Evolutionary conservation across 1,140 invertebrate species (phyloP), one percentile per base, ranked within the genome.

Genomic region (Euura saliciscinereae): DNA sequence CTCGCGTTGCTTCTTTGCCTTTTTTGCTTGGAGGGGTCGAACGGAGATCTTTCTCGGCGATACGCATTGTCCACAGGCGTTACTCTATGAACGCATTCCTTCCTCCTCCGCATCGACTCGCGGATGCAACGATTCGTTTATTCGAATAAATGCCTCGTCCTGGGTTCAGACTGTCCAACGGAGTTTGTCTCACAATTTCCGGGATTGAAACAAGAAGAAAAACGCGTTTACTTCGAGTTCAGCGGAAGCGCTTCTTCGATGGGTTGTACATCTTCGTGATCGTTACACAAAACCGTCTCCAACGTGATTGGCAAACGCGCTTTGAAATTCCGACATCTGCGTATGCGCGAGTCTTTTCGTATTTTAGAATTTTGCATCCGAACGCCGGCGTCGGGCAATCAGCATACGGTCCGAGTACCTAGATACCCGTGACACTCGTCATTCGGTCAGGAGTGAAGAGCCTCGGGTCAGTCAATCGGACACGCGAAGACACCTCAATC

Each of bases 71-170:
- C 51, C 51, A 59, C 51, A 59, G 51, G 51, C 51, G 51, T 59
- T 59, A 59, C 51, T 59, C 51, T 59, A 59, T 59, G 51, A 59
- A 59, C 51, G 51, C 51, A 59, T 59, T 59, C 51, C 51, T 59
- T n/a, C 51, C 51, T 3, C 8, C 13, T 59, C 51, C 51, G 5
- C 51, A 59, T 59, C 51, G 28, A 28, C 51, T 59, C 13, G 51
- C 10, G 51, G 51, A 28, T 28, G 28, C 28, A 28, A 28, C 28
- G 28, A 28, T 28, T 28, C 28, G 28, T 28, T 28, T 28, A 28
- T 28, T 28, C 28, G 28, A 28, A 28, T 28, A 28, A 28, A 28
- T 28, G 28, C 28, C 28, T 28, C 28, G 28, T 28, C 28, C 28
- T 28, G 28, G 28, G 28, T 28, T 28, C 28, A 28, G 28, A 28